Conservation (phyloP, 2,888 invertebrate genomes). For the Aphodius sticticus region DNA sequence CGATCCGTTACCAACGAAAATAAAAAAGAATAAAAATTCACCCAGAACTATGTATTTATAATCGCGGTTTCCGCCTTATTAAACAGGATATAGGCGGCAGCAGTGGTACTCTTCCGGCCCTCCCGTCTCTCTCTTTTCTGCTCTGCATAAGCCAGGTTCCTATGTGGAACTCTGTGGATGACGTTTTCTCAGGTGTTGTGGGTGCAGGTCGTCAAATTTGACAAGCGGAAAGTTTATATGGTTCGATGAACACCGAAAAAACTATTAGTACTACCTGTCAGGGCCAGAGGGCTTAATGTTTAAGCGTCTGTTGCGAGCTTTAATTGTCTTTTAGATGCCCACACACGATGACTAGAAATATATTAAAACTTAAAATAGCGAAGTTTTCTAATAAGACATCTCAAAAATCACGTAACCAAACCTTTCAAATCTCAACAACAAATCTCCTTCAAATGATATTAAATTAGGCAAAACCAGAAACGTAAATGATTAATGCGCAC, state of each 20-base stretch:
- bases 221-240: background rate
- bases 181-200: conserved; percentile 21
- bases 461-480: background rate
- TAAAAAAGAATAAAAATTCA: conserved; percentile 11
- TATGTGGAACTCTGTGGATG: background rate
- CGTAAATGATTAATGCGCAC: background rate
- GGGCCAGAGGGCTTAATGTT: background rate
- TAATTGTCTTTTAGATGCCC: background rate
- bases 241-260: background rate
- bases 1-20: conserved; percentile 26
- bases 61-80: conserved; percentile 57
- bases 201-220: conserved; percentile 12
- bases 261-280: background rate
- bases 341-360: background rate
- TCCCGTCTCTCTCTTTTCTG: background rate
- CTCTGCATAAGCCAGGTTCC: background rate
- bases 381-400: too few relatives aligned
- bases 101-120: conserved; percentile 53
- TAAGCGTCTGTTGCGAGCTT: background rate
- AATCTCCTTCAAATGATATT: background rate
- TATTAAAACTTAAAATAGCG: background rate
- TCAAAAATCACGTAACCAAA: too few relatives aligned
- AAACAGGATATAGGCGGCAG: conserved; percentile 58
- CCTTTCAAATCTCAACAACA: background rate
- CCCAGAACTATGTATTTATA: conserved; percentile 36